Conservation (phyloP, 37 sponge, comb jelly and placozoan genomes). For the Spongia lamella region DNA sequence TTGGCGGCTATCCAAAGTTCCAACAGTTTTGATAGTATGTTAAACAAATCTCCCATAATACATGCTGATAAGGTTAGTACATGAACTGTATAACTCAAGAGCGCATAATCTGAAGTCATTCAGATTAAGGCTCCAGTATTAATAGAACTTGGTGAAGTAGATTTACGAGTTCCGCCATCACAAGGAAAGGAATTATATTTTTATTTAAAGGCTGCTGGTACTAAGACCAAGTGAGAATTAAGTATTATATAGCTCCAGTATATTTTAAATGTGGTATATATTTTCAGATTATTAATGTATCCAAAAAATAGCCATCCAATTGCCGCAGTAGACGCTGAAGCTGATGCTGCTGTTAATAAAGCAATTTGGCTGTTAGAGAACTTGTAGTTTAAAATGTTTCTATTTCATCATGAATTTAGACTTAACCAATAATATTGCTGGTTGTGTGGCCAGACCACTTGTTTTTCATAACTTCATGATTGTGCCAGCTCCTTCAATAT, state of each 20-base stretch:
- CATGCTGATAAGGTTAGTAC: no score
- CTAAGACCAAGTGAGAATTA: conserved; percentile 44
- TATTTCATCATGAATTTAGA: no score
- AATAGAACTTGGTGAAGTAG: conserved; percentile 55
- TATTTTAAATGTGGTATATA: neutral
- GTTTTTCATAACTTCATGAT: no score
- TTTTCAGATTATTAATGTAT: conserved; percentile 66
- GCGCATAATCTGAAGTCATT: neutral
- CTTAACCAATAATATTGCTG: no score
- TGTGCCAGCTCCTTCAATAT: no score
- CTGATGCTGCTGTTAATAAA: conserved; percentile 76
- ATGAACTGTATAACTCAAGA: neutral
- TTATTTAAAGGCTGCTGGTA: conserved; percentile 63
- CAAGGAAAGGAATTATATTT: conserved; percentile 59
- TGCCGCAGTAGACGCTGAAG: conserved; percentile 57
- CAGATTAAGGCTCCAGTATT: conserved; percentile 63
- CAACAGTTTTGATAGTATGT: conserved; percentile 50
- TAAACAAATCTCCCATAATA: conserved; percentile 76
- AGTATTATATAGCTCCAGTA: neutral
- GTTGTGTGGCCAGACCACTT: no score
- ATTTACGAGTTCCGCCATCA: conserved; percentile 54
- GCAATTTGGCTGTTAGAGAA: conserved; percentile 65
- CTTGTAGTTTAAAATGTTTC: neutral
- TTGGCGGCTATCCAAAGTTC: conserved; percentile 31
- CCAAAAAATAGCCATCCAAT: conserved; percentile 83